A percentile compares a stretch with the other conserved stretches of the same genome.
These are phyloP conservation scores for Dysmachus trigonus DNA, from an alignment of 2,888 invertebrate genomes.

Conservation along the genomic window DNA sequence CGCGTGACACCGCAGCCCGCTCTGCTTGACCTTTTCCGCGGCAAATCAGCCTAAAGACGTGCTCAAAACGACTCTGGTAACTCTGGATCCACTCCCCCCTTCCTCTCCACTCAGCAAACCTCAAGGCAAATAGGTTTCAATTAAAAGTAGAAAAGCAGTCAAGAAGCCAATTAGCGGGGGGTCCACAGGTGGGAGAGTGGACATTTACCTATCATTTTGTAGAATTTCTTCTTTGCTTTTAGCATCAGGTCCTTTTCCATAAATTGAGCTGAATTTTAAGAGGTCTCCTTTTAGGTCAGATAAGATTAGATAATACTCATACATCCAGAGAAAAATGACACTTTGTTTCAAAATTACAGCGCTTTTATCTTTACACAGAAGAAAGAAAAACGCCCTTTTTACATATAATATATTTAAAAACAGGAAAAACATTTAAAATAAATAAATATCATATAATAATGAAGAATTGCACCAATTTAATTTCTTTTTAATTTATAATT, in stretches of 20 bases:
- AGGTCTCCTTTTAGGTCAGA: not conserved
- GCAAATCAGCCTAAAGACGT: not conserved
- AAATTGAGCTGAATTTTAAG: not conserved
- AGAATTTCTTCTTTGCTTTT: not conserved
- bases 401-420: too few relatives aligned
- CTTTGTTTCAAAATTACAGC: too few relatives aligned
- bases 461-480: too few relatives aligned
- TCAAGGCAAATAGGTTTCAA: not conserved
- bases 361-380: too few relatives aligned
- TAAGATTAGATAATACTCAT: too few relatives aligned
- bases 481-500: too few relatives aligned
- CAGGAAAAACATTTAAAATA: too few relatives aligned
- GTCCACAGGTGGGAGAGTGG: not conserved
- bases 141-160: not conserved
- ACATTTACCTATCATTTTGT: not conserved
- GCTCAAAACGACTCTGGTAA: not conserved
- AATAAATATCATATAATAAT: too few relatives aligned
- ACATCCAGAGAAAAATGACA: too few relatives aligned
- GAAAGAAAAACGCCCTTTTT: too few relatives aligned
- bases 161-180: not conserved
- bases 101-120: not conserved
- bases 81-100: not conserved
- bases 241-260: too few relatives aligned
- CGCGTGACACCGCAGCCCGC: slow-evolving; percentile 15
- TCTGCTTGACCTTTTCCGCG: not conserved